A percentile compares a stretch with the other conserved stretches of the same genome.
Evolutionary conservation across 1,140 invertebrate genomes (phyloP).

Genomic region (Magallana ariakensis): DNA sequence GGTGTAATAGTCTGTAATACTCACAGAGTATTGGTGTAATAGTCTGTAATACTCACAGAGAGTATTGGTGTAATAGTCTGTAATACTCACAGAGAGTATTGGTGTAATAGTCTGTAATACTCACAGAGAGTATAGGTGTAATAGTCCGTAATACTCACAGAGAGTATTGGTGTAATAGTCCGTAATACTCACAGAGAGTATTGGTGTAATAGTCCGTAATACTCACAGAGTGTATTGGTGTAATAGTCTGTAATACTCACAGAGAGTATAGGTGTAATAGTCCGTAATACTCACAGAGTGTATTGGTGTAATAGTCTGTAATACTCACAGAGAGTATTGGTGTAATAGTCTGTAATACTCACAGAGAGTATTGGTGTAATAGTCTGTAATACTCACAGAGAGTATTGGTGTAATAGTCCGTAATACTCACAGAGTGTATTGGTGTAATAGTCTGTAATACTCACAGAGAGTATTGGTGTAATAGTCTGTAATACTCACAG

Average conservation of each 20-base stretch:
- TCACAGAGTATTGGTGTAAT: too few relatives aligned
- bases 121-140: constrained; percentile 82
- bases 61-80: too few relatives aligned
- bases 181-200: constrained; percentile 79
- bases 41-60: constrained; percentile 70
- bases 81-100: constrained; percentile 80
- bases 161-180: too few relatives aligned
- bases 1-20: too few relatives aligned
- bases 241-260: constrained; percentile 71
- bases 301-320: too few relatives aligned
- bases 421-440: constrained; percentile 80
- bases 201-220: too few relatives aligned
- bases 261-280: too few relatives aligned
- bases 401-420: too few relatives aligned
- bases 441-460: too few relatives aligned
- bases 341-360: constrained; percentile 62
- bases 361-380: constrained; percentile 82
- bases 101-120: too few relatives aligned
- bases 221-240: constrained; percentile 82
- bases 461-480: constrained; percentile 82
- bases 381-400: constrained; percentile 70
- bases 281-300: constrained; percentile 72
- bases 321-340: constrained; percentile 81
- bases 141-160: constrained; percentile 71
- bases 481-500: constrained; percentile 72